Evolutionary conservation across 2,113 vertebrate species (phyloP).

Genomic region (Manacus vitellinus): DNA sequence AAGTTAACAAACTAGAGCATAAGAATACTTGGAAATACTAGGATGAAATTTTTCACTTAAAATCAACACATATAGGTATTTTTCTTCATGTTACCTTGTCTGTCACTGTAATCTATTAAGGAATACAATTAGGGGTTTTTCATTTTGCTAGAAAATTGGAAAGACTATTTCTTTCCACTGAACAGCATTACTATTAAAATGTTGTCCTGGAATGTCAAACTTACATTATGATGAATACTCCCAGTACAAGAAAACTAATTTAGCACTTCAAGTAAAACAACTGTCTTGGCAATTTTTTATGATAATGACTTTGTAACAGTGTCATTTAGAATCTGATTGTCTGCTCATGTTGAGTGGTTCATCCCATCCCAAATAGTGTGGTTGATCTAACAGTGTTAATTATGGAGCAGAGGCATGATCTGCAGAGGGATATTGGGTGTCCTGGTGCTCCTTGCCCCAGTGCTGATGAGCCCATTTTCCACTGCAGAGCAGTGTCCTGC

Average conservation of each 20-base stretch:
- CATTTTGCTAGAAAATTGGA: constrained; percentile 24
- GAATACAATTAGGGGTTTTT: background rate
- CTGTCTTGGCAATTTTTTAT: constrained; percentile 10
- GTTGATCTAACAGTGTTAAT: background rate
- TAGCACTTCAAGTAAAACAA: constrained; percentile 52
- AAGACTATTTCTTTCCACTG: background rate
- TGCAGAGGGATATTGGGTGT: background rate
- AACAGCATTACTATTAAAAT: constrained; percentile 29
- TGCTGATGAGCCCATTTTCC: background rate
- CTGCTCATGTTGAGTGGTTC: background rate
- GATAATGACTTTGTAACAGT: constrained; percentile 28
- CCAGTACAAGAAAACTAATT: constrained; percentile 40
- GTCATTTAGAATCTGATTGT: constrained; percentile 29
- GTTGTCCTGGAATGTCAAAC: constrained; percentile 52
- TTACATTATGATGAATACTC: constrained; percentile 46
- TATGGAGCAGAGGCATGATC: background rate
- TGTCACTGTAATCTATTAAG: constrained; percentile 9
- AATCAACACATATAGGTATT: background rate
- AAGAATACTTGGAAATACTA: background rate
- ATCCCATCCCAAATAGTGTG: background rate
- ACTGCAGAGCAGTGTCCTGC: background rate
- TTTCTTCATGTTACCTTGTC: background rate
- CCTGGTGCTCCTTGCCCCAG: background rate
- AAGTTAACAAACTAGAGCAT: background rate
- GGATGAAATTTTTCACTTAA: background rate